Conservation (phyloP, 2,113 vertebrate species). For the Syngnathus scovelli region DNA sequence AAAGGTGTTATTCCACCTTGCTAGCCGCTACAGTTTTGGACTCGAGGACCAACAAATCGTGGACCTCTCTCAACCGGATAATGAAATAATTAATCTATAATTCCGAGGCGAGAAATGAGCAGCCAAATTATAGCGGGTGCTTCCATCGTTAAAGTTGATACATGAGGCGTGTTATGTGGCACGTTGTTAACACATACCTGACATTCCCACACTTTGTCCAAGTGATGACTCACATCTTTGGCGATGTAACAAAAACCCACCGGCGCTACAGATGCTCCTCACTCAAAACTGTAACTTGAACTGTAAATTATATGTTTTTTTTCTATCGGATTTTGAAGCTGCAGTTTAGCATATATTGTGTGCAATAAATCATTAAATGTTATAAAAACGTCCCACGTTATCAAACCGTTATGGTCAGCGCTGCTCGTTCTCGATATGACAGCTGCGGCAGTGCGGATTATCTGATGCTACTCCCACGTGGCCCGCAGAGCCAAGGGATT, state of each 20-base stretch:
- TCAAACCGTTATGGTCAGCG: no score
- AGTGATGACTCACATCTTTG: slow-evolving; percentile 9
- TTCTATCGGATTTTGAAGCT: no score
- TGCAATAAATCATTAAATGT: no score
- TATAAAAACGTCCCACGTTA: no score
- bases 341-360: no score
- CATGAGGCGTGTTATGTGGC: slow-evolving; percentile 38
- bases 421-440: slow-evolving; percentile 51
- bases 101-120: not conserved
- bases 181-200: slow-evolving; percentile 39
- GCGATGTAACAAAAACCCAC: not conserved
- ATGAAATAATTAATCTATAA: not conserved
- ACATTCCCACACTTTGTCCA: slow-evolving; percentile 25
- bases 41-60: not conserved
- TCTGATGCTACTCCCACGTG: slow-evolving; percentile 45
- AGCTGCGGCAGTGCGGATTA: slow-evolving; percentile 59
- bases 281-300: not conserved
- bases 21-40: no score
- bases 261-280: not conserved
- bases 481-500: slow-evolving; percentile 46
- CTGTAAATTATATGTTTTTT: not conserved
- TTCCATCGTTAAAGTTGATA: slow-evolving; percentile 34
- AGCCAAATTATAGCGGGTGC: not conserved
- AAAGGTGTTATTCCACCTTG: not conserved
- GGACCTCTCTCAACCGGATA: not conserved